Conservation (phyloP, 2,797 vertebrate genomes). For the Poecilia wingei region DNA sequence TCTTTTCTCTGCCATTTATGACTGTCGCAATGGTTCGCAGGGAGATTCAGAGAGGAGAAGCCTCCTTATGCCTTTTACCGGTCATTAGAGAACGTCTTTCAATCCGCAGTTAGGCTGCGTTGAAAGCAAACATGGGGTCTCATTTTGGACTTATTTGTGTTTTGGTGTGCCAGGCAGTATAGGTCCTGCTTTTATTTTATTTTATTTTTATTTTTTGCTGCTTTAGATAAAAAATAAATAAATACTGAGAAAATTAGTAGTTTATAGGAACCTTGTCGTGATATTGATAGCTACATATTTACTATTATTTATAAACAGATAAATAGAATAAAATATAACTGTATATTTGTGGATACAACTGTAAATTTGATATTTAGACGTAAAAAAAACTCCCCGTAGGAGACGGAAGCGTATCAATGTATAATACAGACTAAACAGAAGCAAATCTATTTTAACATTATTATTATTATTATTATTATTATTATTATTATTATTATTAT, state of each 20-base stretch:
- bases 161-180: constrained; percentile 39
- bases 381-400: not conserved
- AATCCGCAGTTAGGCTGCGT: constrained; percentile 41
- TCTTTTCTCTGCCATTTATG: constrained; percentile 62
- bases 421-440: not conserved
- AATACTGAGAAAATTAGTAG: too few relatives aligned
- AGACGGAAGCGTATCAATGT: not conserved
- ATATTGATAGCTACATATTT: not conserved
- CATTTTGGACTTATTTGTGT: constrained; percentile 47
- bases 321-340: not conserved
- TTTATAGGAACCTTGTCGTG: not conserved
- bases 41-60: constrained; percentile 49
- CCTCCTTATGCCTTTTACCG: constrained; percentile 49
- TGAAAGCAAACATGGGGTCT: constrained; percentile 19
- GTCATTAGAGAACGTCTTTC: constrained; percentile 58
- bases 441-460: not conserved
- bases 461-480: constrained; percentile 22
- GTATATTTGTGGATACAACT: not conserved
- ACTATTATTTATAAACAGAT: not conserved
- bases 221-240: not conserved
- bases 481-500: constrained; percentile 15
- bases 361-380: not conserved
- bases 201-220: not conserved
- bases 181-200: not conserved
- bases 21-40: constrained; percentile 52